Evolutionary conservation across 2,113 vertebrate genomes (phyloP).

Genomic region (Tragelaphus buxtoni): DNA sequence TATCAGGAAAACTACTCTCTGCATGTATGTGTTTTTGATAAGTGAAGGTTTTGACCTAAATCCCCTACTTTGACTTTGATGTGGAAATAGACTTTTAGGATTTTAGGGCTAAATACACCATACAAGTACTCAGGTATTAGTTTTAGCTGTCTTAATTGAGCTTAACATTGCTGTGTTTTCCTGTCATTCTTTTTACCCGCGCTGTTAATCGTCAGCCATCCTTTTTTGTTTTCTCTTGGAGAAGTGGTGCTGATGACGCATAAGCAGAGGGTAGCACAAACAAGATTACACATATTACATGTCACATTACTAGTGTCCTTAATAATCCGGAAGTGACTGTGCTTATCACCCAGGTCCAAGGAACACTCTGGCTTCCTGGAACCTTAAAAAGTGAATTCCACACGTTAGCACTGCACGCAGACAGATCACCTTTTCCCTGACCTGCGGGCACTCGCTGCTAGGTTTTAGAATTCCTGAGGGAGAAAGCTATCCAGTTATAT

Average conservation of each 20-base stretch:
- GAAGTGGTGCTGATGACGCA: not conserved
- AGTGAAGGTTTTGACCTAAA: not conserved
- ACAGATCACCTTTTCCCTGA: constrained; percentile 5
- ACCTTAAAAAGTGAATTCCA: not conserved
- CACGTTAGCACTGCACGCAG: not conserved
- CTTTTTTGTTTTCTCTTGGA: not conserved
- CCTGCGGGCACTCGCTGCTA: not conserved
- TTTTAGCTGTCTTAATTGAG: not conserved
- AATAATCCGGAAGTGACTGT: not conserved
- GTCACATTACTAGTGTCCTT: not conserved
- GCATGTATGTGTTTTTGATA: not conserved
- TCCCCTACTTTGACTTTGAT: not conserved
- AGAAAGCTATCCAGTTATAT: not conserved
- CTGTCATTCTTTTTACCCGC: not conserved
- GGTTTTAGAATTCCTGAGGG: not conserved
- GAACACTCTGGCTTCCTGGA: not conserved
- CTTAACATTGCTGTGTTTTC: not conserved
- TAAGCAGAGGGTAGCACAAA: not conserved
- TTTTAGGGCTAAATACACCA: not conserved
- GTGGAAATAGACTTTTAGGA: not conserved
- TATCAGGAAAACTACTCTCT: not conserved
- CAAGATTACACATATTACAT: not conserved
- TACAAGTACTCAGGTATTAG: not conserved
- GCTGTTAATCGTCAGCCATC: not conserved
- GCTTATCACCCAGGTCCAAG: not conserved